Evolutionary conservation across 2,113 vertebrate species (phyloP), one percentile per base, ranked within the genome.

Genomic region (Poecile atricapillus): DNA sequence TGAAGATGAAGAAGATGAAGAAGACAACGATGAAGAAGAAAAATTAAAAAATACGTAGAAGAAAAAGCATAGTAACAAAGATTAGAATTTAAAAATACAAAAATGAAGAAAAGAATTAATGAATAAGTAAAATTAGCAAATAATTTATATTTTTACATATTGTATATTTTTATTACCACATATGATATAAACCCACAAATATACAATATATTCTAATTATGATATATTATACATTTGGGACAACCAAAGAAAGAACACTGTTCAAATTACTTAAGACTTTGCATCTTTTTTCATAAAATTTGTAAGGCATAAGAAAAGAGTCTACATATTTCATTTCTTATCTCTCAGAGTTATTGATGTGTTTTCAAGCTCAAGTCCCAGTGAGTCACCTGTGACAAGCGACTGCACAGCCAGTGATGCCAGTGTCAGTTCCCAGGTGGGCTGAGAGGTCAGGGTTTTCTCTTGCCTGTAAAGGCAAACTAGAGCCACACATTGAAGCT

Each of bases 341-440:
- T 49, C 3, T 41, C n/a, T n/a, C 12, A 19, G 23, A 12, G 6
- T 15, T 56, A 10, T 15, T n/a, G 22, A 47, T 47, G 9, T 24
- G n/a, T 24, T 85, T n/a, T 75, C 49, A 75, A 41, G 23, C 19
- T n/a, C 19, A n/a, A 28, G 12, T 20, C 24, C 50, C 59, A 23
- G 23, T 12, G 33, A 21, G 24, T 31, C 13, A 70, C 24, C 19
- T 41, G 35, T 24, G 30, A 65, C 15, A 10, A 65, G 13, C 5
- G n/a, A 41, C 41, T n/a, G 10, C n/a, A 41, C 15, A 15, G 41
- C 50, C 50, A 15, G 50, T 2, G 13, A 28, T 0, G 1, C 10
- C 28, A n/a, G 4, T 1, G 0, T 20, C 30, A 39, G 14, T 6
- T 63, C n/a, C 22, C 39, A 33, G 3, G 7, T 47, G 28, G 28